These are phyloP conservation scores for Salvelinus namaycush DNA, from an alignment of 2,113 vertebrate species.

Conservation along the genomic window DNA sequence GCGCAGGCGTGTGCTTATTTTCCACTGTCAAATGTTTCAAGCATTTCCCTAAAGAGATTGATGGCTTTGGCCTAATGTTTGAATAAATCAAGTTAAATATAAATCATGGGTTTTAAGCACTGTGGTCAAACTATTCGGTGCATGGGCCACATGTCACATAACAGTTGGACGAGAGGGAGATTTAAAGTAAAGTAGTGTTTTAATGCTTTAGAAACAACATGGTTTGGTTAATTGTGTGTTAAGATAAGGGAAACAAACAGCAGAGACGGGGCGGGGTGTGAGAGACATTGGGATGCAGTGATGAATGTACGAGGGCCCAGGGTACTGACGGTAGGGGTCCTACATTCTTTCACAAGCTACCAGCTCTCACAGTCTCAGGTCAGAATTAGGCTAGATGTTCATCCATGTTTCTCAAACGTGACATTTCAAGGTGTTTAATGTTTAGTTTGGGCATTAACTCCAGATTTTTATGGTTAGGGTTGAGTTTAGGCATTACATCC, in stretches of 20 bases:
- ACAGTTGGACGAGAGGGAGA: background rate
- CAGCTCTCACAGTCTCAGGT: too few relatives aligned
- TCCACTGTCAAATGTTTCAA: background rate
- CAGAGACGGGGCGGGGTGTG: slow-evolving; percentile 18
- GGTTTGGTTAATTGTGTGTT: slow-evolving; percentile 42
- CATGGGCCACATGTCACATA: too few relatives aligned
- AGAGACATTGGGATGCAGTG: slow-evolving; percentile 41
- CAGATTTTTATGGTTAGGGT: too few relatives aligned
- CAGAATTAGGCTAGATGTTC: too few relatives aligned
- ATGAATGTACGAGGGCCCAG: slow-evolving; percentile 62
- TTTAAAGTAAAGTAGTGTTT: slow-evolving; percentile 1
- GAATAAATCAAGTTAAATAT: too few relatives aligned
- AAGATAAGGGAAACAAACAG: slow-evolving; percentile 56
- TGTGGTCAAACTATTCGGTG: too few relatives aligned
- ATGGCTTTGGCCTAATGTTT: slow-evolving; percentile 3
- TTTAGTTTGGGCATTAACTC: too few relatives aligned
- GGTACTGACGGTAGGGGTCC: slow-evolving; percentile 61
- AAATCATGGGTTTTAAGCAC: too few relatives aligned
- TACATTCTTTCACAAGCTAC: slow-evolving; percentile 61
- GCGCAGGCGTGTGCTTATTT: slow-evolving; percentile 6
- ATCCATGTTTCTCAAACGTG: too few relatives aligned
- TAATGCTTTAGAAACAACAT: slow-evolving; percentile 52
- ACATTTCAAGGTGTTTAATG: too few relatives aligned
- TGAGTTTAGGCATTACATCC: too few relatives aligned
- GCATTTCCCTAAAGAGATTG: background rate